phyloP scores from a whole-genome alignment of 2,797 vertebrate genomes.

The Glossophaga mutica region DNA sequence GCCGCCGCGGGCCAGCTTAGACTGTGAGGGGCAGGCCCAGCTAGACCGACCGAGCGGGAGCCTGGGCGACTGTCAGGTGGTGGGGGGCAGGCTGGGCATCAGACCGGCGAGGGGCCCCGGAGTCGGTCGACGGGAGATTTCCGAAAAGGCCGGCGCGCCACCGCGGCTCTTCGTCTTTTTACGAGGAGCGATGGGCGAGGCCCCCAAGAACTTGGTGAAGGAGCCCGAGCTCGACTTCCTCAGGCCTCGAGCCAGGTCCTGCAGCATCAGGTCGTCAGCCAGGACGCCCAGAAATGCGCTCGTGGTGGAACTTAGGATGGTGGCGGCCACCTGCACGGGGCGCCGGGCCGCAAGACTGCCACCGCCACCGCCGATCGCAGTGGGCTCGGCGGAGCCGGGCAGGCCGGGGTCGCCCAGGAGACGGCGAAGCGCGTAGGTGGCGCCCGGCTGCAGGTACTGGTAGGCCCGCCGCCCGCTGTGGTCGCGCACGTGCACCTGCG shows the following conservation, averaged over 20 bases:
- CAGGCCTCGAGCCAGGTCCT: conserved; percentile 86
- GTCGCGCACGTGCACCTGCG: conserved; percentile 87
- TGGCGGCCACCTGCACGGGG: conserved; percentile 75
- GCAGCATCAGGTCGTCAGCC: conserved; percentile 84
- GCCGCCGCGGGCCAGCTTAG: not conserved
- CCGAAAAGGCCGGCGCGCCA: conserved; percentile 78
- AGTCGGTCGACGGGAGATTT: conserved; percentile 82
- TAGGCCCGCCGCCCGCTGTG: conserved; percentile 91
- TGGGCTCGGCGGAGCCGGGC: rapidly evolving
- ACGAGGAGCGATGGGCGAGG: conserved; percentile 76
- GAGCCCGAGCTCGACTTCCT: conserved; percentile 84
- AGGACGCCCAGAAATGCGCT: conserved; percentile 85
- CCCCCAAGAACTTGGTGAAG: conserved; percentile 89
- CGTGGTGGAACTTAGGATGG: conserved; percentile 84
- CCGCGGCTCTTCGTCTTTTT: conserved; percentile 87
- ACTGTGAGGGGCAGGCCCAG: not conserved
- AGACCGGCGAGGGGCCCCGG: conserved; percentile 65
- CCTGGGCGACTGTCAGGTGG: not conserved
- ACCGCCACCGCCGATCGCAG: not conserved
- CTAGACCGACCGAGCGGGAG: not conserved
- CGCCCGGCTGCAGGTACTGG: conserved; percentile 87
- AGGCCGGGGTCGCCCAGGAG: conserved; percentile 85
- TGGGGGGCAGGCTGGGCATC: conserved; percentile 37
- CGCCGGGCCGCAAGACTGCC: conserved; percentile 65
- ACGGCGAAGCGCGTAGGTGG: conserved; percentile 79